Conservation (phyloP, 1,140 invertebrate species). For the Hydropsyche tenuis region DNA sequence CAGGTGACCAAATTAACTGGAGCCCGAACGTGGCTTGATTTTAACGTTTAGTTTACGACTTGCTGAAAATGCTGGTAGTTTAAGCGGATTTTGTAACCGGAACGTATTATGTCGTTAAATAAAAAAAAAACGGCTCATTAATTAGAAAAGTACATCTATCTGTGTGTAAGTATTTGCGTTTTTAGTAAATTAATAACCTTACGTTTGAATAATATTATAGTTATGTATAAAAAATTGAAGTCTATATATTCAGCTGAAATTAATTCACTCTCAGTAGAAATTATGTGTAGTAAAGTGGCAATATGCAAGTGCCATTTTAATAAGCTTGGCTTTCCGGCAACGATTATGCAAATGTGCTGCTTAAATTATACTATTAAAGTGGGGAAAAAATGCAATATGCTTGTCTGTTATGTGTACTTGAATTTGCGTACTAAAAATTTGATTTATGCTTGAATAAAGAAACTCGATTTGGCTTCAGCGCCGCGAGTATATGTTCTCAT, state of each 20-base stretch:
- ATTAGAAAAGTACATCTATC: background rate
- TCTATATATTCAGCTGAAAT: too few species aligned
- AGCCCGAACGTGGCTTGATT: slow-evolving; percentile 12
- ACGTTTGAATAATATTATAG: too few species aligned
- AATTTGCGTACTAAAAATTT: too few species aligned
- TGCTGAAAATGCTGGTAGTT: slow-evolving; percentile 11
- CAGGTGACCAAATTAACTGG: slow-evolving; percentile 28
- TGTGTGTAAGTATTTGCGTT: background rate
- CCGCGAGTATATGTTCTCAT: too few species aligned
- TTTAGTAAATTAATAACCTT: too few species aligned
- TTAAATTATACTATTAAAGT: background rate
- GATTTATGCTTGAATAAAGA: too few species aligned
- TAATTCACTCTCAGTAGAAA: too few species aligned
- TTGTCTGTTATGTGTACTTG: too few species aligned
- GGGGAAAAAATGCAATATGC: slow-evolving; percentile 8
- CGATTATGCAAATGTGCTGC: slow-evolving; percentile 11
- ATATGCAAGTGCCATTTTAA: slow-evolving; percentile 2
- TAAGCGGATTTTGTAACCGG: slow-evolving; percentile 11
- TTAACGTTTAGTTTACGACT: slow-evolving; percentile 19
- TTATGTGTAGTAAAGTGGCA: too few species aligned
- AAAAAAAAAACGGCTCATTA: background rate
- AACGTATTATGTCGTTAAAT: slow-evolving; percentile 13
- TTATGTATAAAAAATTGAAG: too few species aligned
- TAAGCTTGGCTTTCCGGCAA: background rate
- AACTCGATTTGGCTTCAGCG: too few species aligned